Percentiles rank a stretch among this genome's conserved stretches.
phyloP scores from a whole-genome alignment of 2,888 invertebrate species.

The Cheilosia vernalis region DNA sequence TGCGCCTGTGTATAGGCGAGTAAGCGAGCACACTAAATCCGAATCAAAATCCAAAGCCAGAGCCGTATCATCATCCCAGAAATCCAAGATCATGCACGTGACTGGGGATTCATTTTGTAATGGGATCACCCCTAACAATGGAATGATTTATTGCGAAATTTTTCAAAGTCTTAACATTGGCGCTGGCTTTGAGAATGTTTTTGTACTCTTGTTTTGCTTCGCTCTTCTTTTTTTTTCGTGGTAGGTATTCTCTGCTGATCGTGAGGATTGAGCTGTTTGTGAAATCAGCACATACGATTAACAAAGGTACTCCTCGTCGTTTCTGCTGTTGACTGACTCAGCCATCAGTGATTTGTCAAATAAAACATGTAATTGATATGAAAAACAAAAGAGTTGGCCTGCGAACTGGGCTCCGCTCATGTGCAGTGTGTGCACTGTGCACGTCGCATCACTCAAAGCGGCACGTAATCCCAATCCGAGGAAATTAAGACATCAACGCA shows the following conservation, averaged over 20 bases:
- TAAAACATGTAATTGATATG: slow-evolving; percentile 25
- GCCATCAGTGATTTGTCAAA: slow-evolving; percentile 65
- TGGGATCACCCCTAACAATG: slow-evolving; percentile 76
- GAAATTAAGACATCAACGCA: slow-evolving; percentile 73
- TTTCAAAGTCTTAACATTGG: slow-evolving; percentile 76
- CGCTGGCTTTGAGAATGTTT: slow-evolving; percentile 66
- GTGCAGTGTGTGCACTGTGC: too few relatives aligned
- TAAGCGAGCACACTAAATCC: slow-evolving; percentile 36
- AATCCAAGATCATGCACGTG: slow-evolving; percentile 77
- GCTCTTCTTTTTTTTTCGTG: not conserved
- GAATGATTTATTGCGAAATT: slow-evolving; percentile 76
- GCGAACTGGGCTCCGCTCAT: slow-evolving; percentile 42
- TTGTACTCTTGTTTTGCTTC: slow-evolving; percentile 51
- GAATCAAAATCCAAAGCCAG: slow-evolving; percentile 15
- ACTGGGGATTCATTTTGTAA: slow-evolving; percentile 76
- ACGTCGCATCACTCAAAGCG: slow-evolving; percentile 49
- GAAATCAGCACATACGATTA: slow-evolving; percentile 74
- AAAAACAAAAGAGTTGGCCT: slow-evolving; percentile 52
- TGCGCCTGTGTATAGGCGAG: slow-evolving; percentile 39
- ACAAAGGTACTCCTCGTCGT: slow-evolving; percentile 49
- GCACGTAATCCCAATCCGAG: slow-evolving; percentile 48
- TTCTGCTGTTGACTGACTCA: slow-evolving; percentile 43
- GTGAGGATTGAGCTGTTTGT: slow-evolving; percentile 75
- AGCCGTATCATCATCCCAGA: slow-evolving; percentile 68
- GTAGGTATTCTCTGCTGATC: slow-evolving; percentile 36